Evolutionary conservation across 1,140 invertebrate species (phyloP).

Genomic region (Bombyx mandarina): DNA sequence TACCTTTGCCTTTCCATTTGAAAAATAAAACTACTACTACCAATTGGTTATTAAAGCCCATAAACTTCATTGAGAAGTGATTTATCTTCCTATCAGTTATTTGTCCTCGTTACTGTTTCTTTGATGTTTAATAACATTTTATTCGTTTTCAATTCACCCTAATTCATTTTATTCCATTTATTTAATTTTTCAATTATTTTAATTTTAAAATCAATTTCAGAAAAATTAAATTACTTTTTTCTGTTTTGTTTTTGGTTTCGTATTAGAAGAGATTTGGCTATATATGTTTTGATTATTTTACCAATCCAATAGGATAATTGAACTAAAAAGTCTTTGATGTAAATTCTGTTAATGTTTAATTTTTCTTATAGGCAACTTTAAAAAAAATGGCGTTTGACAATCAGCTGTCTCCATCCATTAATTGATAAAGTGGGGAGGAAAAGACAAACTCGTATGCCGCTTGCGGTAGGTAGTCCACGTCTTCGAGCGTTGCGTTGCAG

Average conservation of each 20-base stretch:
- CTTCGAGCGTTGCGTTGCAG: constrained; percentile 74
- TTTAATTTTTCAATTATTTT: no score
- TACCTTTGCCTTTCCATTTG: no score
- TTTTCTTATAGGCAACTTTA: constrained; percentile 26
- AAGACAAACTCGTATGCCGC: constrained; percentile 53
- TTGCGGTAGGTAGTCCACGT: constrained; percentile 63
- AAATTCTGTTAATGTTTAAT: neutral
- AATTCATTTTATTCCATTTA: no score
- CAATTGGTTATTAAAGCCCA: no score
- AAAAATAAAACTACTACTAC: no score
- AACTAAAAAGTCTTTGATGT: neutral
- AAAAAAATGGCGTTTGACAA: constrained; percentile 46
- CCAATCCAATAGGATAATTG: neutral
- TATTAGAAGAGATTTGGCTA: no score
- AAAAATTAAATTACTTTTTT: neutral
- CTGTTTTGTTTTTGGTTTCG: neutral
- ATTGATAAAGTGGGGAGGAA: constrained; percentile 56
- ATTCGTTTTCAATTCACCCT: no score
- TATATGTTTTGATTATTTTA: neutral
- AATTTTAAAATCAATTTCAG: neutral
- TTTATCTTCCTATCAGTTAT: no score
- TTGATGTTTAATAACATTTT: no score
- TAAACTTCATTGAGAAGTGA: no score
- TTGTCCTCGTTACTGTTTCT: no score
- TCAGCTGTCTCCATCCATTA: constrained; percentile 49